Evolutionary conservation across 1,140 invertebrate species (phyloP).

Genomic region (Drosophila sucinea): DNA sequence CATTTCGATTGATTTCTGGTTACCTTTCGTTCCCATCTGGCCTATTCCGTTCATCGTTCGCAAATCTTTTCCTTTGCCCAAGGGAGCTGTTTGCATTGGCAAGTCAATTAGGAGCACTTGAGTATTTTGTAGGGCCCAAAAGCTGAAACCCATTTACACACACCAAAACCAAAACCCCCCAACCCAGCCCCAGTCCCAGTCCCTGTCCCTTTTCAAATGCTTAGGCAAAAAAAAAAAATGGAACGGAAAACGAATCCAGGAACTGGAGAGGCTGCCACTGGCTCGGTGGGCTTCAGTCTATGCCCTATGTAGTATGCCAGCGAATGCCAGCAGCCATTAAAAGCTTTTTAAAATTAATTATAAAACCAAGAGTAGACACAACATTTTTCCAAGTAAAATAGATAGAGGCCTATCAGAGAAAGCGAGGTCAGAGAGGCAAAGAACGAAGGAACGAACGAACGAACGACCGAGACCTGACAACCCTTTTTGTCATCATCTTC

Average conservation of each 20-base stretch:
- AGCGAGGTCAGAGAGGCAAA: slow-evolving; percentile 17
- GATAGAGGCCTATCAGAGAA: slow-evolving; percentile 17
- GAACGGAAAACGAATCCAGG: neutral
- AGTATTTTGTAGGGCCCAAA: slow-evolving; percentile 9
- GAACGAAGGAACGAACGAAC: slow-evolving; percentile 7
- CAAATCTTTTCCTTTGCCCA: slow-evolving; percentile 23
- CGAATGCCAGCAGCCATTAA: slow-evolving; percentile 70
- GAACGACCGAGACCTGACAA: slow-evolving; percentile 47
- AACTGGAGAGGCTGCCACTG: neutral
- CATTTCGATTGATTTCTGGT: neutral
- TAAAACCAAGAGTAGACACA: slow-evolving; percentile 75
- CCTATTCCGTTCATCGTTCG: neutral
- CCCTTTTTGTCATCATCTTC: slow-evolving; percentile 53
- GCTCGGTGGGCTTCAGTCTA: neutral
- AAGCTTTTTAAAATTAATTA: slow-evolving; percentile 81
- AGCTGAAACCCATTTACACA: neutral
- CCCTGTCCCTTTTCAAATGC: neutral
- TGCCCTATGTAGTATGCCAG: slow-evolving; percentile 8
- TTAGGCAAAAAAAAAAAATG: slow-evolving; percentile 17
- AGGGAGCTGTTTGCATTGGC: slow-evolving; percentile 34
- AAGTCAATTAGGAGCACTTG: slow-evolving; percentile 52
- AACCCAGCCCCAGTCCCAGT: neutral
- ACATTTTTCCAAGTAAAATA: slow-evolving; percentile 56
- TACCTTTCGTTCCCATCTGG: neutral
- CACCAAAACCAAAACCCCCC: neutral